phyloP scores from a whole-genome alignment of 2,888 invertebrate species.

The Dromius quadrimaculatus region DNA sequence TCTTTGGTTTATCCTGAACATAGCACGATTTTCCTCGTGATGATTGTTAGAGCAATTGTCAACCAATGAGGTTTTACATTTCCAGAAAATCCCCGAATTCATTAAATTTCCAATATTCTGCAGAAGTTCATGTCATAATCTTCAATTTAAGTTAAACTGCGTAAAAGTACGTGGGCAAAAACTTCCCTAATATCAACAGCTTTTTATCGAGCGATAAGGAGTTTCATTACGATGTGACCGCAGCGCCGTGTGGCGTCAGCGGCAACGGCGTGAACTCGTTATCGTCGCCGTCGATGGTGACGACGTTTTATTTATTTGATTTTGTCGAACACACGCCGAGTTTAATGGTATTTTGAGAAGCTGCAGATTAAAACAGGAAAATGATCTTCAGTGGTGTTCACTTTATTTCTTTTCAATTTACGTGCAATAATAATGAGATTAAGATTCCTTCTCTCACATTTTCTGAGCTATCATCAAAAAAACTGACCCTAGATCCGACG shows the following conservation, averaged over 20 bases:
- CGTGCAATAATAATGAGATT: no score
- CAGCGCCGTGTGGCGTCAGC: conserved; percentile 5
- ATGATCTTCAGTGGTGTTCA: background rate
- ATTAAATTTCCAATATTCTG: no score
- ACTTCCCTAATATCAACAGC: conserved; percentile 7
- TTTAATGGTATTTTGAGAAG: conserved; percentile 39
- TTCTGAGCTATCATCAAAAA: background rate
- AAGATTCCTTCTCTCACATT: background rate
- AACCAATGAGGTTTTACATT: no score
- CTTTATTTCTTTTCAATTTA: conserved; percentile 1
- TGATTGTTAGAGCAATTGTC: no score
- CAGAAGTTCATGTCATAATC: background rate
- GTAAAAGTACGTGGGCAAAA: conserved; percentile 9
- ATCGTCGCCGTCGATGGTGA: conserved; percentile 14
- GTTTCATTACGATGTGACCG: conserved; percentile 29
- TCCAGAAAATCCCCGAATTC: no score
- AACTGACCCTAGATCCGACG: background rate
- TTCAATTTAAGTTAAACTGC: background rate
- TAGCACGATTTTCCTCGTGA: background rate
- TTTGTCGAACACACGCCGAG: conserved; percentile 28
- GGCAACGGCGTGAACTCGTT: conserved; percentile 21
- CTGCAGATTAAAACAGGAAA: conserved; percentile 32
- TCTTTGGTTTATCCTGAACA: no score
- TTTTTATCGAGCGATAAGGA: conserved; percentile 42
- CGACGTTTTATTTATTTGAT: conserved; percentile 38